A percentile compares a stretch with the other conserved stretches of the same genome.
phyloP scores from a whole-genome alignment of 2,888 invertebrate genomes.

The Rutpela maculata region DNA sequence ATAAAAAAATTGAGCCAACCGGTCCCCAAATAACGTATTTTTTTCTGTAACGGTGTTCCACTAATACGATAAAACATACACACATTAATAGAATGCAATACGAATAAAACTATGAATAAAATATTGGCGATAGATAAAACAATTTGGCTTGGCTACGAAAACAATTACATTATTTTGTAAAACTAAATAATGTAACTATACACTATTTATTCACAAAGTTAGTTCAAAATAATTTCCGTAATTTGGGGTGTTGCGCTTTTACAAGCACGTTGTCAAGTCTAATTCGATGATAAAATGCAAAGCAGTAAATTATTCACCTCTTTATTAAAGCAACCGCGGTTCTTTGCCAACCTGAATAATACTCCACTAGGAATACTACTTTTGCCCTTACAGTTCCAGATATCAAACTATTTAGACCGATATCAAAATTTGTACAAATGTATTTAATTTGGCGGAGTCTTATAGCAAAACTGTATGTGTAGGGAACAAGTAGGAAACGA shows the following conservation, averaged over 20 bases:
- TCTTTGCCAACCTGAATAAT: not conserved
- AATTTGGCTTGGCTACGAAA: too few relatives aligned
- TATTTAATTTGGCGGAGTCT: conserved; percentile 1
- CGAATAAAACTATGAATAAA: too few relatives aligned
- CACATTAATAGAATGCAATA: too few relatives aligned
- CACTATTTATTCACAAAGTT: not conserved
- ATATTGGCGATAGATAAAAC: too few relatives aligned
- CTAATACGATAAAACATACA: too few relatives aligned
- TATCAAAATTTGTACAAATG: conserved; percentile 5
- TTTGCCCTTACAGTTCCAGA: not conserved
- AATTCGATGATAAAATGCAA: not conserved
- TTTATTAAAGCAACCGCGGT: not conserved
- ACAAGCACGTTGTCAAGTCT: not conserved
- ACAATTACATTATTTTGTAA: too few relatives aligned
- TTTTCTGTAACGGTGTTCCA: too few relatives aligned
- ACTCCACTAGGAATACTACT: not conserved
- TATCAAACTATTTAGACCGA: conserved; percentile 10
- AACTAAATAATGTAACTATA: too few relatives aligned
- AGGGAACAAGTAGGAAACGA: not conserved
- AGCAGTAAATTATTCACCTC: not conserved
- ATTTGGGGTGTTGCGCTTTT: not conserved
- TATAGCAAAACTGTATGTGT: not conserved
- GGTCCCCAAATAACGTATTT: too few relatives aligned
- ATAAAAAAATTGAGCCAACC: too few relatives aligned
- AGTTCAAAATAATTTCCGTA: not conserved